Base-by-base conservation (phyloP, 2,888 invertebrate species). In the Electrophaes corylata region DNA sequence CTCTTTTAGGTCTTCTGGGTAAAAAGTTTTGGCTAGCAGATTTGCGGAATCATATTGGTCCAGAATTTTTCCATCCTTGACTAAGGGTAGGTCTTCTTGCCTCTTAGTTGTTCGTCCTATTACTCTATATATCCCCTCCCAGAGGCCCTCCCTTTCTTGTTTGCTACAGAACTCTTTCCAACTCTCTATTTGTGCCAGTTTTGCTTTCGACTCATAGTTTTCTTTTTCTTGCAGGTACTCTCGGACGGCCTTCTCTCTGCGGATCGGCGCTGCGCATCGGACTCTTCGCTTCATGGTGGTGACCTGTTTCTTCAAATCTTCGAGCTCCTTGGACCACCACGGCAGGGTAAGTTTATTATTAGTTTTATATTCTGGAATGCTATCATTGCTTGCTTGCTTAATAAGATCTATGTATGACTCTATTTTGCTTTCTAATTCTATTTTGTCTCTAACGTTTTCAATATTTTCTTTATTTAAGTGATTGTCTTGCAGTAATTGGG, bases 321-420 rank as follows among this genome's bases (percentile, higher is more conserved):
- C 29, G 23, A 55, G 47, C 12, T 55, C 43, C 4, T 48, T 37
- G 14, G 55, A 49, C 55, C 35, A 37, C 46, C 46, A 69, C 18
- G 67, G 66, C 10, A 53, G 12, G 51, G 41, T 55, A 47, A 44
- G 10, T 37, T 3, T 40, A 2, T 14, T 14, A n/a, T 47, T 45
- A 11, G n/a, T 14, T 40, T 52, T 52, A 4, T 12, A 29, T 29
- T 11, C 41, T 0, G 60, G 59, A 23, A 63, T n/a, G n/a, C n/a
- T n/a, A n/a, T n/a, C n/a, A n/a, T n/a, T n/a, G n/a, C n/a, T n/a
- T n/a, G n/a, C n/a, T n/a, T n/a, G n/a, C n/a, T n/a, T n/a, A n/a
- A n/a, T 61, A 0, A 10, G 29, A 3, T 12, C 0, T 2, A 29
- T 40, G 11, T 52, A 49, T 31, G 14, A 33, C 4, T 31, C 12